Evolutionary conservation across 2,888 invertebrate species (phyloP), one percentile per base, ranked within the genome.

Genomic region (Antitype chi): DNA sequence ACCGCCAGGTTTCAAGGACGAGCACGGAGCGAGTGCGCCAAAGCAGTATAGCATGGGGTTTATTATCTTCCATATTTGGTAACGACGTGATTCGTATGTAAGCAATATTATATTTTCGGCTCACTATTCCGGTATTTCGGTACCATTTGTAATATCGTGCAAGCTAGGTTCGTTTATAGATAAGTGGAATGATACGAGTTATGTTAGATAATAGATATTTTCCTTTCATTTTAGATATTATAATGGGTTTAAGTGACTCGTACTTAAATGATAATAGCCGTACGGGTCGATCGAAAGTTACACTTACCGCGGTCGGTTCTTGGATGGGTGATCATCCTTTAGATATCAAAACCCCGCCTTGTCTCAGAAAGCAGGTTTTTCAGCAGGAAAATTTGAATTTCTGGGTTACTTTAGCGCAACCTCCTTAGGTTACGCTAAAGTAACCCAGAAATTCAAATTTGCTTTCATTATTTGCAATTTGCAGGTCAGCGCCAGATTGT

Each of bases 21-120:
- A 62, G 64, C 76, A 76, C 71, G 81, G 63, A 64, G 77, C 15
- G 73, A 67, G 57, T 60, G 59, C 47, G 63, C 71, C 47, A 32
- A 25, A 60, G 32, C 69, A 43, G 72, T 81, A 83, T 83, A 76
- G 67, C 72, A 62, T 68, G 70, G 62, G n/a, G 70, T 85, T 87
- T 87, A 87, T 82, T 74, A 57, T 25, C 74, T 70, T 70, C 75
- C 57, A 59, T 78, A 78, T 78, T 84, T 76, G 76, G 67, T 84
- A 82, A 80, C 76, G 70, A 76, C 66, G 85, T 67, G 76, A 87
- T 87, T 86, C 72, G 81, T 87, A 88, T 85, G 86, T 71, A 78
- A 78, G 72, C 32, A 63, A 79, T 76, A 78, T 70, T 79, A 81
- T 81, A 84, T 84, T 80, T 76, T 38, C 32, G 71, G 38, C 57